These are phyloP conservation scores for Apantesis nais DNA, from an alignment of 2,888 invertebrate genomes.

Conservation along the genomic window DNA sequence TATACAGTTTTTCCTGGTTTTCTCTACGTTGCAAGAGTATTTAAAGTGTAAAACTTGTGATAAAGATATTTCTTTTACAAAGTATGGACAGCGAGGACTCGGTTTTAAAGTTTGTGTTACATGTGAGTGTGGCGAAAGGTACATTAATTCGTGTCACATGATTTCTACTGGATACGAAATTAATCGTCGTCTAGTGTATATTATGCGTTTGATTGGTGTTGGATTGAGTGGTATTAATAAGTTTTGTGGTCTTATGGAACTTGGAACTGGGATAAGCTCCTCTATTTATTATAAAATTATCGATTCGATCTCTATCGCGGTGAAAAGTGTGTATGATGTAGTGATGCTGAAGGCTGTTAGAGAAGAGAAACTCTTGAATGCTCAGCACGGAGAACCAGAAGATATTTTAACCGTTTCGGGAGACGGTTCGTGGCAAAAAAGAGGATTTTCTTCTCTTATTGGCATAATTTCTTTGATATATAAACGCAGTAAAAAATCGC, in stretches of 20 bases:
- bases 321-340: too few species aligned
- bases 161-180: slow-evolving; percentile 4
- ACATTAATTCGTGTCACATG: background rate
- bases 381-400: too few species aligned
- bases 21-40: background rate
- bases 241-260: slow-evolving; percentile 5
- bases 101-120: slow-evolving; percentile 5
- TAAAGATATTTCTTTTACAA: slow-evolving; percentile 5
- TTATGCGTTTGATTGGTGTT: slow-evolving; percentile 9
- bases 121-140: background rate
- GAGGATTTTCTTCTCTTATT: too few species aligned
- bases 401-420: too few species aligned
- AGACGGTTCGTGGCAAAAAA: too few species aligned
- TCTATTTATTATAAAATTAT: too few species aligned
- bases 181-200: slow-evolving; percentile 3
- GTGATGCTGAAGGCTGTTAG: too few species aligned
- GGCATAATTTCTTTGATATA: too few species aligned
- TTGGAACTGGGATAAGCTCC: background rate
- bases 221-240: slow-evolving; percentile 5
- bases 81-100: slow-evolving; percentile 6
- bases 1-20: too few species aligned
- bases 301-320: too few species aligned
- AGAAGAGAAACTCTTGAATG: too few species aligned
- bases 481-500: too few species aligned
- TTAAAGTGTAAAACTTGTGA: slow-evolving; percentile 2